Percentiles rank a stretch among this genome's conserved stretches.
Evolutionary conservation across 2,797 vertebrate species (phyloP).

Genomic region (Bradypodion ventrale): DNA sequence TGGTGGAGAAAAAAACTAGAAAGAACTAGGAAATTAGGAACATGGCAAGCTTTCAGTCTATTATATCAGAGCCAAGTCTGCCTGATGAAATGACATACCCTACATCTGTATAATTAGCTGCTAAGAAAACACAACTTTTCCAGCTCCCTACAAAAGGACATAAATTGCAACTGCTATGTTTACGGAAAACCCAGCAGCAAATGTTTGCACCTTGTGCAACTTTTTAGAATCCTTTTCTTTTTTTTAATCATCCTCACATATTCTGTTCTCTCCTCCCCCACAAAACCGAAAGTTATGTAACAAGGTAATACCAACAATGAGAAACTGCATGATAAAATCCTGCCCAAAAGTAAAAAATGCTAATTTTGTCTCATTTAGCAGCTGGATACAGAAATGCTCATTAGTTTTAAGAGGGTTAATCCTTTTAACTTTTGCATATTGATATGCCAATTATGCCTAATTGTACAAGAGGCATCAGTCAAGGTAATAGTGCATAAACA

Average conservation of each 20-base stretch:
- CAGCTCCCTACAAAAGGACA: conserved; percentile 69
- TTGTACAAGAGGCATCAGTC: conserved; percentile 94
- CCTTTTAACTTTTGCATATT: conserved; percentile 99
- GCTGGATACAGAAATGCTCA: conserved; percentile 93
- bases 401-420: conserved; percentile 99
- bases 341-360: conserved; percentile 94
- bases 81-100: conserved; percentile 76
- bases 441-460: conserved; percentile 98
- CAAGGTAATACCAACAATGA: conserved; percentile 88
- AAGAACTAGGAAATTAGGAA: conserved; percentile 78
- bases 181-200: conserved; percentile 62
- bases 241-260: conserved; percentile 71
- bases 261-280: conserved; percentile 48
- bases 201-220: conserved; percentile 77
- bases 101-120: conserved; percentile 78
- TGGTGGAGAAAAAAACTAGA: conserved; percentile 79
- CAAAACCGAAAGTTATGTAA: conserved; percentile 83
- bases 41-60: conserved; percentile 78
- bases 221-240: conserved; percentile 75
- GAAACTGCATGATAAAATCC: conserved; percentile 88
- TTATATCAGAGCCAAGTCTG: conserved; percentile 76
- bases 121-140: conserved; percentile 76
- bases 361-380: conserved; percentile 94
- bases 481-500: conserved; percentile 99
- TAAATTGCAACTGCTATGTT: conserved; percentile 72